Evolutionary conservation across 2,888 invertebrate genomes (phyloP), one percentile per base, ranked within the genome.

Genomic region (Argyra leucocephala): DNA sequence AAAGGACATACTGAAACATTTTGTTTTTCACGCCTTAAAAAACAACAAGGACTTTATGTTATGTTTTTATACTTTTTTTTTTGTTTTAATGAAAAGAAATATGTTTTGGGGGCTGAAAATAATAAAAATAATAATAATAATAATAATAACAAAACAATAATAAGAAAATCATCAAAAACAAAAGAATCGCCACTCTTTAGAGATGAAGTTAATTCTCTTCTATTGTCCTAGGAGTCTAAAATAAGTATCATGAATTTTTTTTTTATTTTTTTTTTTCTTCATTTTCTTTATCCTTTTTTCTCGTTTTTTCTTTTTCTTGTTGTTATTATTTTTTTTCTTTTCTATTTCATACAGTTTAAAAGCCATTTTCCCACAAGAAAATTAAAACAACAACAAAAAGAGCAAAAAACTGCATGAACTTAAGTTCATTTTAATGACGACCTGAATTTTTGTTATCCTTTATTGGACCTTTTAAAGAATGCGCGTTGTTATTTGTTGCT

Each of bases 21-120:
- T 48, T 48, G 48, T 48, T 48, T 48, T 48, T 48, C 48, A 48
- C 48, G 48, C 48, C 48, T 48, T n/a, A 48, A 48, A 48, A 48
- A 48, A 18, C 48, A 48, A 48, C 48, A 48, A 48, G 5, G 48
- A 48, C 12, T n/a, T 18, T 48, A 12, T 31, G 9, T 31, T n/a
- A 7, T 31, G 31, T 3, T 31, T 26, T 26, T 26, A 26, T 26
- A 6, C 3, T 7, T 7, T 12, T 10, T 7, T 31, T 31, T 31
- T 12, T 31, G 7, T 9, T 15, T 18, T 18, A 48, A 48, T 48
- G 48, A 48, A 48, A 48, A 48, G 6, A 2, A 48, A 48, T 18
- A 48, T 15, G 48, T n/a, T 48, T 48, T 48, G 7, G 15, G 48
- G 48, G 48, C 2, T 48, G 5, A 18, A 48, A 48, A 48, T 10